Conservation (phyloP, 2,888 invertebrate species). For the Thalpophila matura region DNA sequence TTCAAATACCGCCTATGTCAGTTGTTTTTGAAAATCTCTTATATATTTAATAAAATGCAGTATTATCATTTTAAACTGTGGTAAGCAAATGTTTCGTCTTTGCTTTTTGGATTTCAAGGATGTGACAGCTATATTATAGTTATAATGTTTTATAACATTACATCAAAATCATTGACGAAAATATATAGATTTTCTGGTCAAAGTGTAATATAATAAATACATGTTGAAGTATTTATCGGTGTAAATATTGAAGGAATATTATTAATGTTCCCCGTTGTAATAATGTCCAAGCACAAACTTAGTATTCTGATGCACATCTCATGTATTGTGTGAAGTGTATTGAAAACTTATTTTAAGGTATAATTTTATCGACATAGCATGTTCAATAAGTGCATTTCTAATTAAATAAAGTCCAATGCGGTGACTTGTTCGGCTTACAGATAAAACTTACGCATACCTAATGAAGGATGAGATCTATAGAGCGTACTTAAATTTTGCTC, state of each 20-base stretch:
- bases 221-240: slow-evolving; percentile 21
- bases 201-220: slow-evolving; percentile 15
- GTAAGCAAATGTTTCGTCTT: background rate
- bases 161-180: background rate
- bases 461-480: too few species aligned
- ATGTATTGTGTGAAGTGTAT: slow-evolving; percentile 43
- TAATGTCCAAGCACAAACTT: slow-evolving; percentile 51
- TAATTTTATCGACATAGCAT: slow-evolving; percentile 21
- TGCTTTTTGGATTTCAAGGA: background rate
- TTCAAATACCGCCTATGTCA: too few species aligned
- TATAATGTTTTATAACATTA: slow-evolving; percentile 21
- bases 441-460: too few species aligned
- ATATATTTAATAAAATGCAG: too few species aligned
- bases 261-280: slow-evolving; percentile 22
- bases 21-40: too few species aligned
- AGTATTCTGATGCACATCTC: slow-evolving; percentile 39
- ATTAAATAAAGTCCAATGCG: background rate
- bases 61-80: too few species aligned
- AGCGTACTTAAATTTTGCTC: too few species aligned
- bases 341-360: slow-evolving; percentile 12
- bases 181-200: slow-evolving; percentile 12
- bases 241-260: slow-evolving; percentile 30
- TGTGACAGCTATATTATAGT: slow-evolving; percentile 2
- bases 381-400: background rate
- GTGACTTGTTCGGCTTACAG: too few species aligned